Base-by-base conservation (phyloP, 2,797 vertebrate genomes). In the Sebastes umbrosus region DNA sequence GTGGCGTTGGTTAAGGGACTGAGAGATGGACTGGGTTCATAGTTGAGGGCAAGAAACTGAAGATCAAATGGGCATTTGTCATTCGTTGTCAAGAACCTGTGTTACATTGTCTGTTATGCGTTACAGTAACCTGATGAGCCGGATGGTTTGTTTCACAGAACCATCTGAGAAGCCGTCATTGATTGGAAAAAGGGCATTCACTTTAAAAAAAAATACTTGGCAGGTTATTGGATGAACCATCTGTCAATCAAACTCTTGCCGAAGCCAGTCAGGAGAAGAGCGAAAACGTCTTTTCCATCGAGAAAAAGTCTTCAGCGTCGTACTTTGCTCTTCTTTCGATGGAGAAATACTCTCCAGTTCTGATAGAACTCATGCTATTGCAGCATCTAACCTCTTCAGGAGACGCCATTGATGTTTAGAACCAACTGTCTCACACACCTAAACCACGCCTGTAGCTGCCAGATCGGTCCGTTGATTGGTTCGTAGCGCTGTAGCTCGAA, bases 281-380 rank as follows among this genome's bases (percentile, higher is more conserved):
- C 7, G 8, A 9, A n/a, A 52, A n/a, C 2, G 9, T n/a, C 18
- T 9, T 9, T 52, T n/a, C 50, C 50, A 52, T 52, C 8, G 3
- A 52, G 27, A 32, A 60, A 60, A 62, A 62, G 16, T 0, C 57
- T 29, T 8, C 25, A 18, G 57, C 0, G 57, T 27, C 14, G 0
- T 27, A 0, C 57, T 59, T 8, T 59, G 24, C 25, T 59, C 25
- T 59, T 52, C 50, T 52, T 52, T 52, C 20, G 20, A n/a, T 52
- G 50, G 4, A 52, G 50, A 59, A 18, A 29, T 59, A 8, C 14
- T 9, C 0, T 27, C 43, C 43, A 46, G 3, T 46, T 46, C 43
- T 0, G 43, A 46, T 7, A 18, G 0, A 46, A 43, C 43, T 46
- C 3, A 18, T 46, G 14, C 43, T 46, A 18, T 46, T 0, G 43